Evolutionary conservation across 2,113 vertebrate genomes (phyloP), one percentile per base, ranked within the genome.

Genomic region (Lophius piscatorius): DNA sequence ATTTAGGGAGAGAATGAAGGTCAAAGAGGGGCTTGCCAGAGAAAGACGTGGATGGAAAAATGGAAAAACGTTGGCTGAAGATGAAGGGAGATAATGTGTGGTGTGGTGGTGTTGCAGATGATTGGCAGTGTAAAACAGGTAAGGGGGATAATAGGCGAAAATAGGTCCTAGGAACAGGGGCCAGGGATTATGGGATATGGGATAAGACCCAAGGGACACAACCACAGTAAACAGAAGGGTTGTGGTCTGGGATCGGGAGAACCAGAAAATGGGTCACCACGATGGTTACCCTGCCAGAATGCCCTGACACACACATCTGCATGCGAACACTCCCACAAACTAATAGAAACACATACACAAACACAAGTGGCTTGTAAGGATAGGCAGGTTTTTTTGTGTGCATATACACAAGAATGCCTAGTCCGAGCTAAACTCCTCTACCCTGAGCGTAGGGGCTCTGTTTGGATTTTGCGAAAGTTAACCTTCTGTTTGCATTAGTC

Each of bases 161-260:
- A 80, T 26, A 63, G 70, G 51, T 60, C 78, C 69, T 81, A 85
- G 82, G 76, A 86, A 82, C 31, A 59, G 66, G 67, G 65, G 80
- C 76, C 78, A 74, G 82, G 87, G 85, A 87, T 88, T 89, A 82
- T 78, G 72, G 81, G 79, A 89, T 83, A 75, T 86, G 58, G 87
- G 73, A 85, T 84, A 74, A 76, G 87, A 51, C 78, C 70, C 80
- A 49, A 29, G 85, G 70, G 87, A 82, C 56, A 23, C 57, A 63
- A 77, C 52, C 52, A 33, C 63, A 73, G 74, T 85, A 86, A 85
- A 89, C 78, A 77, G 46, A 68, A 61, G 31, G 67, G 74, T 67
- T 75, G 64, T 59, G 64, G 76, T 74, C 45, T 69, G 81, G 78
- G 82, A 82, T 57, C 56, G 58, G 44, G 57, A 68, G 67, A 78